These are phyloP conservation scores for Halictus quadricinctus DNA, from an alignment of 2,888 invertebrate species.

Conservation along the genomic window DNA sequence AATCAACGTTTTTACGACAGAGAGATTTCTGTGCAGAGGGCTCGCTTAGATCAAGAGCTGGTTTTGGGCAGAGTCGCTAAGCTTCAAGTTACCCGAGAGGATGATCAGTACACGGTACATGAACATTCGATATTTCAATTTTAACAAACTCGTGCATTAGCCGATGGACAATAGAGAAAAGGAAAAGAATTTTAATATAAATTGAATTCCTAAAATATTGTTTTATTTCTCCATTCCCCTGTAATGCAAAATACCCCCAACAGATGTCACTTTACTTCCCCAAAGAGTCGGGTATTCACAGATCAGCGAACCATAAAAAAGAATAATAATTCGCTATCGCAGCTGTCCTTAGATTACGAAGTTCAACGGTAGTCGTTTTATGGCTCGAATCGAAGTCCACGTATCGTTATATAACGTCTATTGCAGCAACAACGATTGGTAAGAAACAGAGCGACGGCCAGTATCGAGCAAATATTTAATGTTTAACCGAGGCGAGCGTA, in stretches of 20 bases:
- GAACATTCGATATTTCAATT: background rate
- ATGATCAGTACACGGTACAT: background rate
- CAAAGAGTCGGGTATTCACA: background rate
- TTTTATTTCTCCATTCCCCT: background rate
- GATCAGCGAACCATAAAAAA: background rate
- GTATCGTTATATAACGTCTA: background rate
- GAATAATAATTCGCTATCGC: background rate
- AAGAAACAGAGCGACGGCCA: conserved; percentile 15
- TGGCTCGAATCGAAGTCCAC: background rate
- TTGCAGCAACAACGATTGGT: background rate
- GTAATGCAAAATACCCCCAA: background rate
- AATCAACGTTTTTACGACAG: too few relatives aligned
- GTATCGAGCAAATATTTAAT: conserved; percentile 49
- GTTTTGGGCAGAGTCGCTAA: background rate
- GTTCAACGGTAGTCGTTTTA: background rate
- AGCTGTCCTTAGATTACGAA: conserved; percentile 1
- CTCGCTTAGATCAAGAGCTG: background rate
- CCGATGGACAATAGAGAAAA: background rate
- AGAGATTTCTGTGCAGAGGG: background rate
- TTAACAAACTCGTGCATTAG: background rate
- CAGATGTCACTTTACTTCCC: conserved; percentile 7
- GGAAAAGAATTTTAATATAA: background rate
- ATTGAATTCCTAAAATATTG: background rate
- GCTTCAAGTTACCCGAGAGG: background rate
- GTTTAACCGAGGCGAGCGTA: conserved; percentile 25